Base-by-base conservation (phyloP, 1,140 invertebrate species). In the Adelges cooleyi region DNA sequence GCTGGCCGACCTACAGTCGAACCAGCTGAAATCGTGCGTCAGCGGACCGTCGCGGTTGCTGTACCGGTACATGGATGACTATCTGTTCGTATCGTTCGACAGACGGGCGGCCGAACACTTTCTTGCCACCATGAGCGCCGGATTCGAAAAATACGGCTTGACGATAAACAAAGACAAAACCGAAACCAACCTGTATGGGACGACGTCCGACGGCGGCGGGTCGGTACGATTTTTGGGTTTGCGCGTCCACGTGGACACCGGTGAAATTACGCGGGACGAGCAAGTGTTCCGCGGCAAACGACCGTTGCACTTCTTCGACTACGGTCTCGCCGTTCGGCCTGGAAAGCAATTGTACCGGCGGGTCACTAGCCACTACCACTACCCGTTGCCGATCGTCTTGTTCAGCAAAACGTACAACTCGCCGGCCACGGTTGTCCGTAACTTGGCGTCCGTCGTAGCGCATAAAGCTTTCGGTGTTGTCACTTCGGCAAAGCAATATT, bases 41-140 rank as follows among this genome's bases (percentile, higher is more conserved):
- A 22, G 13, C 5, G 25, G 42, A 2, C 11, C 38, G 3, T 3
- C 25, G 5, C 0, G 40, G 3, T 42, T 6, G 0, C 13, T 62
- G 56, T 62, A 48, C 18, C 25, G 56, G 8, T 62, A 46, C 1
- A 42, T 62, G 1, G 56, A 62, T 8, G 56, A 62, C 13, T 62
- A 62, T n/a, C n/a, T 62, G 10, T 62, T 62, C 6, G 56, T 62
- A 5, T 62, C 56, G 1, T 15, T 23, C 2, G 8, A 62, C 42
- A 18, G 17, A 0, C 8, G 13, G 1, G 23, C 42, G 18, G 56
- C 56, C 13, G 23, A 3, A 3, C 9, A 42, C 2, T 62, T 48
- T 22, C 17, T 62, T 17, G 6, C 22, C 2, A 13, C 13, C 6
- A 62, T 62, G 56, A 18, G 5, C 2, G 17, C 42, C 2, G 56